phyloP scores from a whole-genome alignment of 2,113 vertebrate genomes.

The Dasyornis broadbenti region DNA sequence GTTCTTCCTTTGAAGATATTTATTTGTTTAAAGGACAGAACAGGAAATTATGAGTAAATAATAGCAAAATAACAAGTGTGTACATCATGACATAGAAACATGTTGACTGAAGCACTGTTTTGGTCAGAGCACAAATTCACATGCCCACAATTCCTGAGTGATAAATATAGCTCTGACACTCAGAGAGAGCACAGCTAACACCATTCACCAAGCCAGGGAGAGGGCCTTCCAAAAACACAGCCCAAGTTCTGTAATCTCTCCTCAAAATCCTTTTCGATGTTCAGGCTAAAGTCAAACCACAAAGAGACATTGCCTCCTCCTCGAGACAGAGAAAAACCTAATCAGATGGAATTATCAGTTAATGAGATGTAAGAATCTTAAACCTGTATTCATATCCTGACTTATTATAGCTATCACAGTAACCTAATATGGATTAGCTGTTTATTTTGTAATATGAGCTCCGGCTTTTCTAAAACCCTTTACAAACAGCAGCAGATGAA shows the following conservation, averaged over 20 bases:
- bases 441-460: neutral
- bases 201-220: neutral
- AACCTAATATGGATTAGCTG: neutral
- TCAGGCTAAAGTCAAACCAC: neutral
- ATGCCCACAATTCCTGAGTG: neutral
- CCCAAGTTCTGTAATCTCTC: neutral
- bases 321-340: neutral
- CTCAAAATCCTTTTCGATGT: neutral
- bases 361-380: neutral
- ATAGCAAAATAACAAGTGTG: neutral
- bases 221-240: neutral
- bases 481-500: neutral
- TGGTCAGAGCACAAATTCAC: neutral
- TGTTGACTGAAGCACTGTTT: neutral
- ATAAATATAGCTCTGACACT: constrained; percentile 12
- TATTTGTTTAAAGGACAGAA: neutral
- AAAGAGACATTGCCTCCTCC: neutral
- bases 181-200: neutral
- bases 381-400: neutral
- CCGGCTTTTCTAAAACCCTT: neutral
- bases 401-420: neutral
- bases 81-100: neutral
- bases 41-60: neutral
- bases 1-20: neutral
- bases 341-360: neutral